phyloP scores from a whole-genome alignment of 2,113 vertebrate genomes.

The Indicator maculatus region DNA sequence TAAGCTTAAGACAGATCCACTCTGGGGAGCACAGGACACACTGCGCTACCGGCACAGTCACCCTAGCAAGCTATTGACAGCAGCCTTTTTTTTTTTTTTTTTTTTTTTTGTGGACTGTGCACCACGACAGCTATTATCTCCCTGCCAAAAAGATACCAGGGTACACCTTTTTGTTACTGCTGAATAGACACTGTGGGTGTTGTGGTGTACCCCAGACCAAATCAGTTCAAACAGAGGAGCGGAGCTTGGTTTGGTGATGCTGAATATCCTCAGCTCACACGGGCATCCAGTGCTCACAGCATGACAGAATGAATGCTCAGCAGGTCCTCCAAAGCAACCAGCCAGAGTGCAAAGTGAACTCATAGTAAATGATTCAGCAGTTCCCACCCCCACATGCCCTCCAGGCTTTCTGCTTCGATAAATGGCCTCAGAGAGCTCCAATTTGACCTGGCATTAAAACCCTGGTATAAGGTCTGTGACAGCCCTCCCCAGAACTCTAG shows the following conservation, averaged over 20 bases:
- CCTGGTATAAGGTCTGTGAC: neutral
- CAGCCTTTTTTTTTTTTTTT: no score
- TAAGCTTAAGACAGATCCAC: neutral
- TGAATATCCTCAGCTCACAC: neutral
- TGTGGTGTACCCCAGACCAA: neutral
- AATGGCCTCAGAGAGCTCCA: neutral
- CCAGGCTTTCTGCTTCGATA: conserved; percentile 21
- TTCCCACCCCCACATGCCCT: neutral
- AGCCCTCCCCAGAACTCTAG: neutral
- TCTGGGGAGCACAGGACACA: neutral
- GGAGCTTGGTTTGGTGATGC: neutral
- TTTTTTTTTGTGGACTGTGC: neutral
- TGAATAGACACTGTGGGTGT: neutral
- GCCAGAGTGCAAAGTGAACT: neutral
- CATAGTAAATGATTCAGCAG: conserved; percentile 33
- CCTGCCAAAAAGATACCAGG: neutral
- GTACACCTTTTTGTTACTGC: neutral
- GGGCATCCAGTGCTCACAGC: neutral
- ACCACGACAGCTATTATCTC: neutral
- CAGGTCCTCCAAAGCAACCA: conserved; percentile 14
- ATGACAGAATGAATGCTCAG: neutral
- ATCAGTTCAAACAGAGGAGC: neutral
- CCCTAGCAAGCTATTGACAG: neutral
- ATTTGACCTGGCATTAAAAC: neutral
- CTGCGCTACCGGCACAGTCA: neutral